Percentiles rank a stretch among this genome's conserved stretches.
Evolutionary conservation across 1,140 invertebrate species (phyloP).

Genomic region (Zaprionus nigranus): DNA sequence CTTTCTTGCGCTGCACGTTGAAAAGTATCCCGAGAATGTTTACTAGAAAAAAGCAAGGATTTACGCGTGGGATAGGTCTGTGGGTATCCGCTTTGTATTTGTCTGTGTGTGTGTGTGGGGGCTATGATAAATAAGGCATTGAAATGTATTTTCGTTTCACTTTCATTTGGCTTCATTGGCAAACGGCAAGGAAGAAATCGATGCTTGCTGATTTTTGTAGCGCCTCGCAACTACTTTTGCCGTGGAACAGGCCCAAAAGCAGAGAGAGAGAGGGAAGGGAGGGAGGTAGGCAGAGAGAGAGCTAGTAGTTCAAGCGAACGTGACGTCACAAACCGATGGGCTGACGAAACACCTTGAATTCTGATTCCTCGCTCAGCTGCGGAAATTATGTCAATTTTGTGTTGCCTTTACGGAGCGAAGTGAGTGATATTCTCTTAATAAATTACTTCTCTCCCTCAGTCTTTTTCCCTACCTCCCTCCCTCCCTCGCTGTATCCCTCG

Average conservation of each 20-base stretch:
- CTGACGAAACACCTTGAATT: slow-evolving; percentile 2
- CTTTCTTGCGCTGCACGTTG: not conserved
- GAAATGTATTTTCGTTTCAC: slow-evolving; percentile 72
- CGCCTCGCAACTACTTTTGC: not conserved
- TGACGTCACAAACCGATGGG: slow-evolving; percentile 3
- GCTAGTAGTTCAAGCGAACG: not conserved
- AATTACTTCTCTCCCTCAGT: not conserved
- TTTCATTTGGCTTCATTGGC: slow-evolving; percentile 56
- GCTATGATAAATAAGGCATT: slow-evolving; percentile 69
- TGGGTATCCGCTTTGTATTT: not conserved
- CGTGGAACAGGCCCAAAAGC: too few relatives aligned
- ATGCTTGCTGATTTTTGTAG: slow-evolving; percentile 40
- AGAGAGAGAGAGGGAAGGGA: not conserved
- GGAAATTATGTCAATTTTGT: slow-evolving; percentile 11
- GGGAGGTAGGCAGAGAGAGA: not conserved
- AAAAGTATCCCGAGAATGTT: not conserved
- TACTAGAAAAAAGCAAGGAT: not conserved
- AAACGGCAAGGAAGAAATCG: slow-evolving; percentile 50
- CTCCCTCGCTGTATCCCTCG: not conserved
- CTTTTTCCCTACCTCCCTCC: too few relatives aligned
- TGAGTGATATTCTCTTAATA: slow-evolving; percentile 7
- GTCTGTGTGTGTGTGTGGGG: slow-evolving; percentile 10
- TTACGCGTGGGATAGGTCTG: not conserved
- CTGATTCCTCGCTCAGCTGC: slow-evolving; percentile 5
- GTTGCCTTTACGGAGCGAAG: not conserved